These are phyloP conservation scores for Allacma fusca DNA, from an alignment of 2,888 invertebrate species.

Conservation along the genomic window DNA sequence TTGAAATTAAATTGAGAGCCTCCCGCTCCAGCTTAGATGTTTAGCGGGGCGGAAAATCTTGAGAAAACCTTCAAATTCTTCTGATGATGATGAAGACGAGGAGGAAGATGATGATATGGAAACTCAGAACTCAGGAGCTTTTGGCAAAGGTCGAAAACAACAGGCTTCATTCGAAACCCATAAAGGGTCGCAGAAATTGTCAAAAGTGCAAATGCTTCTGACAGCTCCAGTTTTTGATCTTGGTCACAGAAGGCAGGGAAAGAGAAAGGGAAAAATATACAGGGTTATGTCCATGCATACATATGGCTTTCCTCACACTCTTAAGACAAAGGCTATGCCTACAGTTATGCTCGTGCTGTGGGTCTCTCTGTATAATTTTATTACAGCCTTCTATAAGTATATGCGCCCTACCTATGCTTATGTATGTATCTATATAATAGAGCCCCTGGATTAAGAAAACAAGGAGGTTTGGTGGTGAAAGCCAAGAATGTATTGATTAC, in stretches of 20 bases:
- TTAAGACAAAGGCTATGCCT: too few species aligned
- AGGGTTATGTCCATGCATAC: neutral
- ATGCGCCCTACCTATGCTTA: neutral
- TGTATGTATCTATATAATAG: too few species aligned
- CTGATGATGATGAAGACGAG: neutral
- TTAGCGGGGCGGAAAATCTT: neutral
- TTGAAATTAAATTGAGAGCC: neutral
- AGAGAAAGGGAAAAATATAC: neutral
- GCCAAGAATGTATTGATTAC: constrained; percentile 20
- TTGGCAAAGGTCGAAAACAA: constrained; percentile 23
- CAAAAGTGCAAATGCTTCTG: constrained; percentile 33
- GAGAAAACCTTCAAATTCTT: too few species aligned
- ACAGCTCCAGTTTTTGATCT: constrained; percentile 28
- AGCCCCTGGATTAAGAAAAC: neutral
- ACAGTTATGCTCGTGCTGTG: too few species aligned
- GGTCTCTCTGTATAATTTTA: too few species aligned
- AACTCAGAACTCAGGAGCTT: constrained; percentile 12
- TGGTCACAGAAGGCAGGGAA: constrained; percentile 13
- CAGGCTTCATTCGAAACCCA: neutral
- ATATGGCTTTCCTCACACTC: too few species aligned
- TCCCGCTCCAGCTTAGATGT: neutral
- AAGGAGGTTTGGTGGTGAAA: constrained; percentile 13
- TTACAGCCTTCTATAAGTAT: too few species aligned
- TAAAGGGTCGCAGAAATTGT: constrained; percentile 28
- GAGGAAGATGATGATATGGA: neutral